These are phyloP conservation scores for Oophaga pumilio DNA, from an alignment of 2,113 vertebrate species.

Conservation along the genomic window DNA sequence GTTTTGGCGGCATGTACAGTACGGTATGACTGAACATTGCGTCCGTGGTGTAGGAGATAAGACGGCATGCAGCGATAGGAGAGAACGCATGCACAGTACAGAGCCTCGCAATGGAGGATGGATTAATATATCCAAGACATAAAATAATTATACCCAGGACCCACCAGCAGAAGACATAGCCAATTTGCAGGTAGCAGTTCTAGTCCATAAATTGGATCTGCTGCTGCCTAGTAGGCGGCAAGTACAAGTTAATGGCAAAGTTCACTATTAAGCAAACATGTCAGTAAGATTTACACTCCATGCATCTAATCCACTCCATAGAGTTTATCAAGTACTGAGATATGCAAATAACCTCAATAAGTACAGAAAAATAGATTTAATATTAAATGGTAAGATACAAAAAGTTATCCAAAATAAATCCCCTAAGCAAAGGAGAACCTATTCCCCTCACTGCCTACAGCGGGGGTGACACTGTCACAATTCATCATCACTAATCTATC, in stretches of 20 bases:
- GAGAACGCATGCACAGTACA: slow-evolving; percentile 72
- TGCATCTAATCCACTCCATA: not conserved
- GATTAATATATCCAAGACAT: not conserved
- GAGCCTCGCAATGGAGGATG: not conserved
- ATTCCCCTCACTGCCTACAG: no score
- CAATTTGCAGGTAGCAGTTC: not conserved
- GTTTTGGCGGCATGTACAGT: not conserved
- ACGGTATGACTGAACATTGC: not conserved
- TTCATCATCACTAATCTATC: not conserved
- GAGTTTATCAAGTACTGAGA: not conserved
- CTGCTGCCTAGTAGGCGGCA: not conserved
- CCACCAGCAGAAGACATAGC: not conserved
- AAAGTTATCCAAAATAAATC: not conserved
- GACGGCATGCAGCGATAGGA: slow-evolving; percentile 86
- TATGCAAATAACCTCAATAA: not conserved
- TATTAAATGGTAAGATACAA: not conserved
- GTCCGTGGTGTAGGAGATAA: not conserved
- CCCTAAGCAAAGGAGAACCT: not conserved
- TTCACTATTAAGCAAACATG: not conserved
- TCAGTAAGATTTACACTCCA: not conserved
- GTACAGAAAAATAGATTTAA: not conserved
- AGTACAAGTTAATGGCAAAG: not conserved
- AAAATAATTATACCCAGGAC: not conserved
- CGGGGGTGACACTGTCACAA: not conserved
- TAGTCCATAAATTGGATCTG: not conserved